Evolutionary conservation across 2,888 invertebrate species (phyloP).

Genomic region (Chaetogeoica ovagalla): DNA sequence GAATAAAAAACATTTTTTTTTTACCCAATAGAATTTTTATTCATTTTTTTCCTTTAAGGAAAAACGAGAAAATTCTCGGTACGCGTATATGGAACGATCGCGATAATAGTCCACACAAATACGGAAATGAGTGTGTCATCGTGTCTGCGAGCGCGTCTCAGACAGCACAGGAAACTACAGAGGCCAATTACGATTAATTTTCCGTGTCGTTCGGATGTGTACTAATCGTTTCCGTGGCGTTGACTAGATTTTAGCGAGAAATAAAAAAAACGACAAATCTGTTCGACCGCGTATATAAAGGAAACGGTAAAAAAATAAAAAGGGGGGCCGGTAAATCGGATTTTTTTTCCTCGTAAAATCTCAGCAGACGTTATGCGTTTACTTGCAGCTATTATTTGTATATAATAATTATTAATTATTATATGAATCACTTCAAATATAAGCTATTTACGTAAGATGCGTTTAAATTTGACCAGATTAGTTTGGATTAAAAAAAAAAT

Average conservation of each 20-base stretch:
- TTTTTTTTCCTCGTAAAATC: neutral
- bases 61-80: too few relatives aligned
- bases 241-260: neutral
- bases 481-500: too few relatives aligned
- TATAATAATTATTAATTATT: too few relatives aligned
- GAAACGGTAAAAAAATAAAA: neutral
- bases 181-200: constrained; percentile 18
- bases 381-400: too few relatives aligned
- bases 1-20: too few relatives aligned
- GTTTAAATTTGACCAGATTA: too few relatives aligned
- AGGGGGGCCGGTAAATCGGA: neutral
- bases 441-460: too few relatives aligned
- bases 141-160: neutral
- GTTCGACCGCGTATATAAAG: neutral
- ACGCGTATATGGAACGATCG: too few relatives aligned
- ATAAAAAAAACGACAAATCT: neutral
- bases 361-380: too few relatives aligned
- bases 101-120: neutral
- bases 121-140: neutral
- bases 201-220: neutral
- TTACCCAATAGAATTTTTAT: too few relatives aligned
- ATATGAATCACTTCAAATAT: too few relatives aligned
- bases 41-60: too few relatives aligned
- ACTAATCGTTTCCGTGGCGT: constrained; percentile 24
- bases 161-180: neutral